Evolutionary conservation across 1,140 invertebrate genomes (phyloP), one percentile per base, ranked within the genome.

Genomic region (Pseudomyrmex concolor): DNA sequence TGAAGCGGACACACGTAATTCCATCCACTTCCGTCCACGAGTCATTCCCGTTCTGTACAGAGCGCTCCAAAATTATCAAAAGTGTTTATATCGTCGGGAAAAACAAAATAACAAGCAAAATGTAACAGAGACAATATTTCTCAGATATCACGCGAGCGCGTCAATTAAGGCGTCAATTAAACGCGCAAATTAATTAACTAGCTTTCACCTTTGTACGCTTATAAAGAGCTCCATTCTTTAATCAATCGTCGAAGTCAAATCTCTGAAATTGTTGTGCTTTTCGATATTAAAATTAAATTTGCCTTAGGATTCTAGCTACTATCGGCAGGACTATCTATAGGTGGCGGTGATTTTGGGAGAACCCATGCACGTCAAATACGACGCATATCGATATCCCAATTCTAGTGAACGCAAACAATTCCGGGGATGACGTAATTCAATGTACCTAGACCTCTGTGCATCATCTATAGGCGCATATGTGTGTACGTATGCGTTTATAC

Each of bases 331-430:
- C 34, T 34, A 34, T 34, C 34, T 34, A 34, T 70, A 59, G 43
- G 13, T 12, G 1, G 25, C 55, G 12, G 5, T 67, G 48, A 60
- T 67, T 85, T 84, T 50, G 17, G 10, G 2, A 19, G 45, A 62
- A 10, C 48, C 48, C 82, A n/a, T 76, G 59, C 63, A 77, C 73
- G 19, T 84, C 67, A 74, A 71, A 85, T 67, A 10, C 60, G 48
- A 59, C 8, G 2, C 70, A 85, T 73, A 85, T 73, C 87, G 63
- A 72, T 77, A 50, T 66, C 48, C 55, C 45, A 51, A 50, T 22
- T 9, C 77, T 13, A 63, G 54, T 19, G 8, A 57, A 43, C 57
- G 55, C 83, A 82, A 87, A 78, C 83, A 68, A 57, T 77, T 50
- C n/a, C 57, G 57, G 59, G 59, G 59, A 64, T 81, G 57, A 45